These are phyloP conservation scores for Orchestia grillus DNA, from an alignment of 1,140 invertebrate genomes.

Conservation along the genomic window DNA sequence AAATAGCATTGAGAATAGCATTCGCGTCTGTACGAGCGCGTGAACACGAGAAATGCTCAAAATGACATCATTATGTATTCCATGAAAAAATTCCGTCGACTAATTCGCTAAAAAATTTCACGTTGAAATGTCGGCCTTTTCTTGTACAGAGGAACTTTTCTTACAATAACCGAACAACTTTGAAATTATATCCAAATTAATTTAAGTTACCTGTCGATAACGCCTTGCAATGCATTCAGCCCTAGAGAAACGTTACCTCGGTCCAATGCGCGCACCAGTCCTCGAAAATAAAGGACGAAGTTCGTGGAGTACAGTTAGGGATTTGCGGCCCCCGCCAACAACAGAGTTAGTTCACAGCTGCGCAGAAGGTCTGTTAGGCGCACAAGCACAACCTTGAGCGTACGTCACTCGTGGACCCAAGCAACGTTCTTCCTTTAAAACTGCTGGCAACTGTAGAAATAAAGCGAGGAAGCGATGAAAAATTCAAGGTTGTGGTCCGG, in stretches of 20 bases:
- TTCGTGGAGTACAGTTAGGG: neutral
- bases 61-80: neutral
- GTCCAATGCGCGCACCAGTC: neutral
- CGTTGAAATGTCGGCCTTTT: neutral
- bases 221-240: neutral
- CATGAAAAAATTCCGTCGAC: neutral
- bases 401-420: neutral
- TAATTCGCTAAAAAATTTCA: too few species aligned
- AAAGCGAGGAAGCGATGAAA: neutral
- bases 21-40: too few species aligned
- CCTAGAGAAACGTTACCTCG: neutral
- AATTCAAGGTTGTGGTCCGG: neutral
- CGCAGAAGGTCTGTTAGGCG: neutral
- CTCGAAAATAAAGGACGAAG: neutral
- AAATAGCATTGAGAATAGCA: neutral
- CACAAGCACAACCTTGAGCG: neutral
- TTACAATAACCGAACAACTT: neutral
- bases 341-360: neutral
- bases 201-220: neutral
- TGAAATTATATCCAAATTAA: neutral
- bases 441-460: neutral
- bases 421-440: neutral
- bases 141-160: neutral
- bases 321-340: neutral
- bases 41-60: neutral